A percentile compares a stretch with the other conserved stretches of the same genome.
Conservation (phyloP, 2,797 vertebrate genomes). For the Hippoglossus hippoglossus region DNA sequence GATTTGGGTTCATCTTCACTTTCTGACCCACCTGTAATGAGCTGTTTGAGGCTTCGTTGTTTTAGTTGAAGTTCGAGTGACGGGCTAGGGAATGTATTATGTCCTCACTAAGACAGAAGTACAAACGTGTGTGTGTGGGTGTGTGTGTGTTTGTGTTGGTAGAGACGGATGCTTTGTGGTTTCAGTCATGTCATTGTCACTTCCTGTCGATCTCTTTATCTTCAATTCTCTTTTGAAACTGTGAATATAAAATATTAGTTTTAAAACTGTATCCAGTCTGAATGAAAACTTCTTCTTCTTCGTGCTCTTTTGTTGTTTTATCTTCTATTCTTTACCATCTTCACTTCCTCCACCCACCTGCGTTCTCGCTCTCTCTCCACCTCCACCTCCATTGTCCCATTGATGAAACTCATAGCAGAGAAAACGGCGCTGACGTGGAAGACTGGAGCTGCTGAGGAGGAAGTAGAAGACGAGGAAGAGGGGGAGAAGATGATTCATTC, state of each 20-base stretch:
- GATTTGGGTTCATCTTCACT: too few relatives aligned
- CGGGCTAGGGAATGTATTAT: too few relatives aligned
- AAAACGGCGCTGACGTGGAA: too few relatives aligned
- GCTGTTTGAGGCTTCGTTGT: too few relatives aligned
- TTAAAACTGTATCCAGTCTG: too few relatives aligned
- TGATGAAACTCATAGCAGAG: too few relatives aligned
- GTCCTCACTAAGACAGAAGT: too few relatives aligned
- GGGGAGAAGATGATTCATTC: constrained; percentile 66
- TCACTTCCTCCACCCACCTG: constrained; percentile 51
- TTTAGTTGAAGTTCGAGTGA: too few relatives aligned
- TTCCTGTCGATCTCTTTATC: constrained; percentile 50
- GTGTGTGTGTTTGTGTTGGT: neutral
- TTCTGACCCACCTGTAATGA: too few relatives aligned
- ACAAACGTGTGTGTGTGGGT: neutral
- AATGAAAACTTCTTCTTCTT: neutral
- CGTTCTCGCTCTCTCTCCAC: neutral
- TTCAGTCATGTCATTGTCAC: constrained; percentile 65
- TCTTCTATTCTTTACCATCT: constrained; percentile 6
- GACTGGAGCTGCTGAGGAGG: neutral
- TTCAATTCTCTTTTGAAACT: constrained; percentile 5
- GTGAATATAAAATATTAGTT: too few relatives aligned
- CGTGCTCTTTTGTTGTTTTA: neutral
- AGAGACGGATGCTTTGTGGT: constrained; percentile 63
- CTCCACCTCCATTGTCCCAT: neutral
- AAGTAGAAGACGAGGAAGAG: constrained; percentile 5